Percentiles rank a stretch among this genome's conserved stretches.
These are phyloP conservation scores for Caradrina clavipalpis DNA, from an alignment of 2,888 invertebrate species.

Conservation along the genomic window DNA sequence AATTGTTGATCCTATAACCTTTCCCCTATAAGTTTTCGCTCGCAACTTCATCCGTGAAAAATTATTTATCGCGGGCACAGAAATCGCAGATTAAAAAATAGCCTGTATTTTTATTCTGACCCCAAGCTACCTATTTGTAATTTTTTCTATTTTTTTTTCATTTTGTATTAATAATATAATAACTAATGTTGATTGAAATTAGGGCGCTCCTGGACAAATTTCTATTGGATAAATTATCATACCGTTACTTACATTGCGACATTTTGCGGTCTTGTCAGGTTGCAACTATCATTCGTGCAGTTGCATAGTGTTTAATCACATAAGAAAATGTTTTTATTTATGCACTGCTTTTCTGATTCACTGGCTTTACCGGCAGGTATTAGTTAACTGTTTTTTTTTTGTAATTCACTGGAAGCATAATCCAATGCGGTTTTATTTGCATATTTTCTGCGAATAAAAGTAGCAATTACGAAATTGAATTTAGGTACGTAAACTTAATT, in stretches of 20 bases:
- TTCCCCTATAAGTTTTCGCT: too few species aligned
- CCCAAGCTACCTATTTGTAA: too few species aligned
- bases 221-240: neutral
- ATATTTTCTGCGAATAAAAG: conserved; percentile 1
- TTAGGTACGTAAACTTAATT: conserved; percentile 6
- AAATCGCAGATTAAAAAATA: neutral
- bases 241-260: too few species aligned
- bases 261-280: neutral
- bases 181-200: neutral
- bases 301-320: neutral
- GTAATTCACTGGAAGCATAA: neutral
- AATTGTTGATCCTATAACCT: too few species aligned
- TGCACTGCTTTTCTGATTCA: neutral
- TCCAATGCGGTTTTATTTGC: neutral
- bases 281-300: neutral
- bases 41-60: neutral
- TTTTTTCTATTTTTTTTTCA: too few species aligned
- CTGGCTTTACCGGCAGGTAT: neutral
- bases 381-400: neutral
- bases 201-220: too few species aligned
- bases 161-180: too few species aligned
- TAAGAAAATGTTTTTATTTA: neutral
- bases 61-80: neutral
- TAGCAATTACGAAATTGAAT: neutral
- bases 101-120: too few species aligned